Percentiles rank a stretch among this genome's conserved stretches.
Evolutionary conservation across 2,888 invertebrate species (phyloP).

Genomic region (Aporophyla nigra): DNA sequence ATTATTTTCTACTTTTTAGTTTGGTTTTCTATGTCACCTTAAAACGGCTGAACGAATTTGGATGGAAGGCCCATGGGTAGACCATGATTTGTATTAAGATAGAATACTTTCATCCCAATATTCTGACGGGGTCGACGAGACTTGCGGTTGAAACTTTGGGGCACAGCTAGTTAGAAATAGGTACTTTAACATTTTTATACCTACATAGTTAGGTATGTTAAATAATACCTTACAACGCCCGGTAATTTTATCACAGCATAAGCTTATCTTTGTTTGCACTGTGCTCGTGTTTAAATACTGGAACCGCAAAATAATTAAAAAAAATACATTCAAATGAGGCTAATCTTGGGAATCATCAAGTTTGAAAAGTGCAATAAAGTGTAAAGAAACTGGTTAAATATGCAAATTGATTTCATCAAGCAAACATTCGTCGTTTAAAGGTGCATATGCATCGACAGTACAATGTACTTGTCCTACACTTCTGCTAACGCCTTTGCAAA

Average conservation of each 20-base stretch:
- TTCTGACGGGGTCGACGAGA: no score
- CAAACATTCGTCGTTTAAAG: not conserved
- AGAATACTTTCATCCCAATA: no score
- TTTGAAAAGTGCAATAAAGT: constrained; percentile 20
- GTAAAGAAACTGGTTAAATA: not conserved
- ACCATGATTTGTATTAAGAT: no score
- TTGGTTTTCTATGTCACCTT: no score
- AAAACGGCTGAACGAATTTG: no score
- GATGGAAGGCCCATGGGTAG: no score
- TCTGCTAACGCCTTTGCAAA: not conserved
- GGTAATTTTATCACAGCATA: not conserved
- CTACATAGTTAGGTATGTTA: no score
- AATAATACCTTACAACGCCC: not conserved
- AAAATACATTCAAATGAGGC: not conserved
- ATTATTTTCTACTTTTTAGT: no score
- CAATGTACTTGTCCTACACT: not conserved
- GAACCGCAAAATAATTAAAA: not conserved
- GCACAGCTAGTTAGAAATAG: not conserved
- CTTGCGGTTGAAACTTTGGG: no score
- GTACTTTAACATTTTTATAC: not conserved
- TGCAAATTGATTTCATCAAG: not conserved
- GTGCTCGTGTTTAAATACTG: not conserved
- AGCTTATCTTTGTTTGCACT: not conserved
- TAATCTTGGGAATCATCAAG: constrained; percentile 7
- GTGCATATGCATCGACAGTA: not conserved